Evolutionary conservation across 1,140 invertebrate genomes (phyloP).

Genomic region (Hyles euphorbiae): DNA sequence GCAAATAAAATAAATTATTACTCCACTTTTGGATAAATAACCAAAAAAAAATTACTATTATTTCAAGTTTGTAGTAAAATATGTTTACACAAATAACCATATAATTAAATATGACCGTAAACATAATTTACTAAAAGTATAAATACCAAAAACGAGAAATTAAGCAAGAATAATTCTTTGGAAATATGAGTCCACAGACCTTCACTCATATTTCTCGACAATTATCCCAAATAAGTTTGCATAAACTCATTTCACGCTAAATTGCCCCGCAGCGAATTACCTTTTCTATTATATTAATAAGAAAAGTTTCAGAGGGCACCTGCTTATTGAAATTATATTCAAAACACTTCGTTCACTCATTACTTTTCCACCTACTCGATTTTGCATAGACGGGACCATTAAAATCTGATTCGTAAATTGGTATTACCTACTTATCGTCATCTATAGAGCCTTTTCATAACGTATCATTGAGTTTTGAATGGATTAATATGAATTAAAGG

Average conservation of each 20-base stretch:
- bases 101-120: no score
- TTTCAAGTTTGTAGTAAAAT: no score
- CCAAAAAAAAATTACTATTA: no score
- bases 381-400: no score
- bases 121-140: neutral
- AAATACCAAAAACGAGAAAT: constrained; percentile 10
- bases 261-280: constrained; percentile 26
- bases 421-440: no score
- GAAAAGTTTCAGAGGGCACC: constrained; percentile 22
- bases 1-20: no score
- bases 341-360: constrained; percentile 5
- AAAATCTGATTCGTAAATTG: no score
- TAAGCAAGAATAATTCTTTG: constrained; percentile 16
- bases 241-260: constrained; percentile 40
- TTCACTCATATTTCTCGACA: constrained; percentile 31
- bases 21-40: no score
- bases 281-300: constrained; percentile 36
- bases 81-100: no score
- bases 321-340: constrained; percentile 1
- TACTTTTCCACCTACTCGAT: neutral
- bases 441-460: no score
- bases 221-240: constrained; percentile 43
- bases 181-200: constrained; percentile 16
- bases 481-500: no score
- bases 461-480: no score